Conservation (phyloP, 2,113 vertebrate species). For the Chascanopsetta lugubris region DNA sequence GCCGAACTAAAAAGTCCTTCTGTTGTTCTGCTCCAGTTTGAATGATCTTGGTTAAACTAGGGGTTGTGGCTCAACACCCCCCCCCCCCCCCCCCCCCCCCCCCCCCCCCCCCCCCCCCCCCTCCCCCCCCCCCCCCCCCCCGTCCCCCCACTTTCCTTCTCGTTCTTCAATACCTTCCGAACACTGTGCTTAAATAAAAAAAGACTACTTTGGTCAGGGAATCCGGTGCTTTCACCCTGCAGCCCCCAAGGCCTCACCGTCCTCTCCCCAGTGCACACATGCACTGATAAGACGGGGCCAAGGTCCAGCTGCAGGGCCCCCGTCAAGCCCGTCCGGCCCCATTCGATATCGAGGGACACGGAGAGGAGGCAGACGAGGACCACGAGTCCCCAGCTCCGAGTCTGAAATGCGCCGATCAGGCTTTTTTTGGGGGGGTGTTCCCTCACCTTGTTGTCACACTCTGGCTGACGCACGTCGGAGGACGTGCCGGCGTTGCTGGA, state of each 20-base stretch:
- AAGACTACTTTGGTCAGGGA: slow-evolving; percentile 65
- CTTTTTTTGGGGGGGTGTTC: slow-evolving; percentile 7
- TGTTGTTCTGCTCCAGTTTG: too few species aligned
- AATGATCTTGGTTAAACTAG: too few species aligned
- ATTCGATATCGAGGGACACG: slow-evolving; percentile 12
- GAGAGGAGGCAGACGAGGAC: slow-evolving; percentile 20
- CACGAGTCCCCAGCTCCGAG: slow-evolving; percentile 18
- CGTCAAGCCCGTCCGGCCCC: not conserved
- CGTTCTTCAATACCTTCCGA: slow-evolving; percentile 6
- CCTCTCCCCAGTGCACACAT: slow-evolving; percentile 1
- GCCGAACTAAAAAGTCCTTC: too few species aligned
- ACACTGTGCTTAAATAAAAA: slow-evolving; percentile 56
- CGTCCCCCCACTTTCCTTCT: not conserved
- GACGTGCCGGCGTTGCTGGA: slow-evolving; percentile 1
- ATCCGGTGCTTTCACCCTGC: slow-evolving; percentile 15
- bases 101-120: too few species aligned
- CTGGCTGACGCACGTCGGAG: not conserved
- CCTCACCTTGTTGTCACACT: slow-evolving; percentile 3
- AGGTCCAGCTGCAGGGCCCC: slow-evolving; percentile 45
- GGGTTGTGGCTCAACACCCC: too few species aligned
- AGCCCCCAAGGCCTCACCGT: not conserved
- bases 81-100: too few species aligned
- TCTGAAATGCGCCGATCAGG: slow-evolving; percentile 1
- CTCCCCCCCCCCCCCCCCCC: too few species aligned
- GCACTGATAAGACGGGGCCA: slow-evolving; percentile 57